A percentile compares a stretch with the other conserved stretches of the same genome.
Evolutionary conservation across 2,113 vertebrate genomes (phyloP).

Genomic region (Echinops telfairi): DNA sequence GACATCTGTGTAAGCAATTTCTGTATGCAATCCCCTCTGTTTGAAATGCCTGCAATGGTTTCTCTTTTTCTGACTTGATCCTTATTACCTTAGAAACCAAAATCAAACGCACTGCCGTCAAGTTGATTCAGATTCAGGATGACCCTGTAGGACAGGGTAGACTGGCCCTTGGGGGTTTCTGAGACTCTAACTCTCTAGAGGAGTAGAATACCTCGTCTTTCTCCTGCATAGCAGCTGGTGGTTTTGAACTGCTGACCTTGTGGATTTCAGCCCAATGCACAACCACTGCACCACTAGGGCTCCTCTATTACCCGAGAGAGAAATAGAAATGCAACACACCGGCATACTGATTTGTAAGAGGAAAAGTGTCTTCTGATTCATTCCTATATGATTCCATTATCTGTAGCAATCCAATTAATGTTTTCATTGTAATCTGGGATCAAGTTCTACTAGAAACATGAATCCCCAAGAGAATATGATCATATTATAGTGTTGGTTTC

Average conservation of each 20-base stretch:
- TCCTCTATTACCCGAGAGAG: neutral
- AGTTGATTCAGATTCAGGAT: no score
- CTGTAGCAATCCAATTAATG: constrained; percentile 40
- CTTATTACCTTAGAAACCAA: neutral
- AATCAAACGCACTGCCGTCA: no score
- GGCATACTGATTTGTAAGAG: neutral
- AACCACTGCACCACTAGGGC: no score
- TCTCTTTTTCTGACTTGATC: neutral
- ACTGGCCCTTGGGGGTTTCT: no score
- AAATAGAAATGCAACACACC: neutral
- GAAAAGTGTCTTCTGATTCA: neutral
- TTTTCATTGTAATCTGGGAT: neutral
- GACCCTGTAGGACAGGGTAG: no score
- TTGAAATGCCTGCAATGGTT: constrained; percentile 1
- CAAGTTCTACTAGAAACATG: neutral
- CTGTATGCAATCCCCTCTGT: neutral
- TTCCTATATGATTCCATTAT: constrained; percentile 11
- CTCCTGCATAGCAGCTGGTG: no score
- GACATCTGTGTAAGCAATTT: neutral
- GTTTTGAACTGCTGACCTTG: no score
- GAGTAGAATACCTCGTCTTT: no score
- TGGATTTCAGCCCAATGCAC: no score
- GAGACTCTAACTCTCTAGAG: no score
- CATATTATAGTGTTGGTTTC: neutral
- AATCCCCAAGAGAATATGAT: neutral